Base-by-base conservation (phyloP, 2,113 vertebrate species). In the Mobula birostris region DNA sequence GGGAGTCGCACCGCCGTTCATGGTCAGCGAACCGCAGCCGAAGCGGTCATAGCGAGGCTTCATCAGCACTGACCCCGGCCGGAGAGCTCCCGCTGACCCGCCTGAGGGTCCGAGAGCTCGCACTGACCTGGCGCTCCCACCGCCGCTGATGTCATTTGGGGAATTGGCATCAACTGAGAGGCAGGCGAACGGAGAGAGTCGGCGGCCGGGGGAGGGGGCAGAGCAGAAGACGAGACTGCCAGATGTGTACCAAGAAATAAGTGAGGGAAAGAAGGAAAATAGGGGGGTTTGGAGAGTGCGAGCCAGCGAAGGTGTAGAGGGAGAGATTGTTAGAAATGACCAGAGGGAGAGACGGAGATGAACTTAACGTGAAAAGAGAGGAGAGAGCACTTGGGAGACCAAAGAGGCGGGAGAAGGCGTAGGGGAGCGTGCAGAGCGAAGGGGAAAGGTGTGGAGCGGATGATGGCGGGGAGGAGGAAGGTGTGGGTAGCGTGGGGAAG, bases 11-110 rank as follows among this genome's bases (percentile, higher is more conserved):
- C 96, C 96, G 96, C 97, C 95, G 94, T 97, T 98, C 97, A 98
- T 97, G 95, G 97, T 97, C 95, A 97, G 95, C 95, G 97, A 97
- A 95, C 97, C 98, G 95, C 98, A 98, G 95, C 97, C 97, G 96
- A 98, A 98, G 95, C 97, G 98, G 96, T 96, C 98, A 97, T 98
- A 98, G 97, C 98, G 98, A 95, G 97, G 97, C 97, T 98, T 98
- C 96, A 97, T 97, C 95, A 98, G 97, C 98, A 98, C 98, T 96
- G 97, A 97, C 97, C 96, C 92, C 77, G 66, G 87, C 63, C 91
- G 94, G 70, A 66, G 95, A 90, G 94, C 94, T 94, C 94, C 94
- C 21, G 94, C 82, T 94, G 94, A 90, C 94, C 94, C 94, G 77
- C 94, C 36, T 87, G 87, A 90, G 17, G 36, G 94, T 94, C 83